Conservation (phyloP, 92 coral and sea anemone genomes). For the Virgularia gustaviana region DNA sequence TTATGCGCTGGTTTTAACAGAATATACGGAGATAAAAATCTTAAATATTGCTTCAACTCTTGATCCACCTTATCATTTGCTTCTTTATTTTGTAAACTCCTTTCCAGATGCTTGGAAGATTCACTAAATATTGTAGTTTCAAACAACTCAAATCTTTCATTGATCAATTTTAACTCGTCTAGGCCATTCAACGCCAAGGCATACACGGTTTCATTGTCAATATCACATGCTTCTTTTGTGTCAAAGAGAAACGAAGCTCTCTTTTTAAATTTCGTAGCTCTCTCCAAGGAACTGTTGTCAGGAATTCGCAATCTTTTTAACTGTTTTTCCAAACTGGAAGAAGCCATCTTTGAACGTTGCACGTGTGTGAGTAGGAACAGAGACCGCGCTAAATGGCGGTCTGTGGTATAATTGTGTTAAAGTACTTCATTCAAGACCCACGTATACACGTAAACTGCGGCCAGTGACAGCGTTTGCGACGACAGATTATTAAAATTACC, state of each 20-base stretch:
- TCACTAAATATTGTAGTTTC: slow-evolving; percentile 73
- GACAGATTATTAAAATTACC: too few relatives aligned
- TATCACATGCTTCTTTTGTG: slow-evolving; percentile 85
- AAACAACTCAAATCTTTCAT: slow-evolving; percentile 59
- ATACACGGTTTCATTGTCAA: slow-evolving; percentile 89
- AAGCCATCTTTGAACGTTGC: slow-evolving; percentile 76
- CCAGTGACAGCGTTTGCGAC: too few relatives aligned
- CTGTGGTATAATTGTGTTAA: too few relatives aligned
- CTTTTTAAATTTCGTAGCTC: slow-evolving; percentile 59
- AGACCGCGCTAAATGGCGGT: too few relatives aligned
- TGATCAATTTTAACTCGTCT: slow-evolving; percentile 75
- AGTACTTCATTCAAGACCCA: too few relatives aligned
- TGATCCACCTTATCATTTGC: slow-evolving; percentile 72
- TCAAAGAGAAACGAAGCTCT: slow-evolving; percentile 86
- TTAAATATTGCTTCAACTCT: slow-evolving; percentile 61
- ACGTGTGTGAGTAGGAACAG: too few relatives aligned
- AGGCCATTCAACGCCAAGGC: slow-evolving; percentile 87
- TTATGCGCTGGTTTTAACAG: slow-evolving; percentile 94
- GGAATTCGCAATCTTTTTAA: slow-evolving; percentile 93
- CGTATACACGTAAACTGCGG: too few relatives aligned
- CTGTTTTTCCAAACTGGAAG: slow-evolving; percentile 87
- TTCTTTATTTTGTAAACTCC: slow-evolving; percentile 73
- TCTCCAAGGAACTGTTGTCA: slow-evolving; percentile 57
- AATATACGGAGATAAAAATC: slow-evolving; percentile 82
- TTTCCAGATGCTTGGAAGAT: slow-evolving; percentile 68